Conservation (phyloP, 1,140 invertebrate genomes). For the Gryon sp. region DNA sequence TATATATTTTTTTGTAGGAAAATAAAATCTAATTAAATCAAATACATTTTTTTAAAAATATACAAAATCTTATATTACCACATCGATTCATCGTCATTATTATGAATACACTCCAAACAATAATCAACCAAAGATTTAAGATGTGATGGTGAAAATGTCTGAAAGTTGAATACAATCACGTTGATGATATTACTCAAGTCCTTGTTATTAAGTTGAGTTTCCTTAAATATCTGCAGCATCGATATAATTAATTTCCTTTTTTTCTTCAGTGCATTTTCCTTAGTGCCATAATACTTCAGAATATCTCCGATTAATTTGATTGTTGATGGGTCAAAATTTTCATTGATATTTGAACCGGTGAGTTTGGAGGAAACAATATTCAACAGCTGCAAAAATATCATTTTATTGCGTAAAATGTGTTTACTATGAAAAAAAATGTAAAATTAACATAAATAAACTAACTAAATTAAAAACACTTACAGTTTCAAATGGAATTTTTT, state of each 20-base stretch:
- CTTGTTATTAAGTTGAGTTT: constrained; percentile 57
- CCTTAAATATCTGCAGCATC: constrained; percentile 55
- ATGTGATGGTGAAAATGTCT: constrained; percentile 62
- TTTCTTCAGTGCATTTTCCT: constrained; percentile 62
- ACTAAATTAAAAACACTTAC: neutral
- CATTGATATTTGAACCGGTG: constrained; percentile 55
- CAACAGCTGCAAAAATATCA: constrained; percentile 63
- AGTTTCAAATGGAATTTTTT: constrained; percentile 7
- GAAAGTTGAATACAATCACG: constrained; percentile 70
- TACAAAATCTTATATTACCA: constrained; percentile 60
- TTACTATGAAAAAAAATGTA: neutral
- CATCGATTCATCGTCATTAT: constrained; percentile 67
- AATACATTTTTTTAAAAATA: constrained; percentile 1
- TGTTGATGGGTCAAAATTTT: too few species aligned
- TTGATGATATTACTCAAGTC: constrained; percentile 66
- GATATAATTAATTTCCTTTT: constrained; percentile 66
- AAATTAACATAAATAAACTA: constrained; percentile 1
- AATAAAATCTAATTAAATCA: constrained; percentile 1
- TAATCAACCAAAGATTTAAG: constrained; percentile 72
- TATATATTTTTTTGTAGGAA: too few species aligned
- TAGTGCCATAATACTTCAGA: constrained; percentile 60
- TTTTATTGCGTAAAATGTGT: neutral
- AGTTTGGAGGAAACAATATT: constrained; percentile 61
- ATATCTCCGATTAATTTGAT: constrained; percentile 63
- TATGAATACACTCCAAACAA: constrained; percentile 69